phyloP scores from a whole-genome alignment of 37 sponge, comb jelly and placozoan species.

The Beroe ovata region DNA sequence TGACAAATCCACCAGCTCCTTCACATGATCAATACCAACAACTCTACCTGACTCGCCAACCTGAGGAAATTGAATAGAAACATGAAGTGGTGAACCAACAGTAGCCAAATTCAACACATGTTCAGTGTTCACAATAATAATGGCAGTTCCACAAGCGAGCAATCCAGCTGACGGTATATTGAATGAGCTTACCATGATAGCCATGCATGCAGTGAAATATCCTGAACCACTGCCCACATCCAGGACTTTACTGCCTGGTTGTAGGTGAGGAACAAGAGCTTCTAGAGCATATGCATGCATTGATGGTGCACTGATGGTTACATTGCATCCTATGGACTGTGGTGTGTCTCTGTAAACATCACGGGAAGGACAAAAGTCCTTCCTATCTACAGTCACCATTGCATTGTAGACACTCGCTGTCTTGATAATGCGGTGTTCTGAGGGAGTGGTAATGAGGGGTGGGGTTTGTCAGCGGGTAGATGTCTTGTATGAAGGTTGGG shows the following conservation, averaged over 20 bases:
- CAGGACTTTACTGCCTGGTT: slow-evolving; percentile 73
- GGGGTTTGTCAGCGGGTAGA: too few relatives aligned
- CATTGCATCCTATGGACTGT: slow-evolving; percentile 89
- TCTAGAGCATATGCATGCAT: slow-evolving; percentile 98
- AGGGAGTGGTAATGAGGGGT: too few relatives aligned
- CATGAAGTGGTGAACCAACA: too few relatives aligned
- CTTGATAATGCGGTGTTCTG: slow-evolving; percentile 75
- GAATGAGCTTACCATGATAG: slow-evolving; percentile 83
- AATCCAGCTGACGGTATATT: too few relatives aligned
- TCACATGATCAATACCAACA: slow-evolving; percentile 95
- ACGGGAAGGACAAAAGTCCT: slow-evolving; percentile 71
- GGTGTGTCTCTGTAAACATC: slow-evolving; percentile 90
- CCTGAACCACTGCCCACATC: slow-evolving; percentile 97
- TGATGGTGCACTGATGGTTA: slow-evolving; percentile 97
- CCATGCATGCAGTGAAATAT: slow-evolving; percentile 92
- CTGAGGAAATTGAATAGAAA: too few relatives aligned
- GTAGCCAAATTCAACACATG: too few relatives aligned
- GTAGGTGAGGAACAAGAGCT: slow-evolving; percentile 77
- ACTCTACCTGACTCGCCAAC: slow-evolving; percentile 85
- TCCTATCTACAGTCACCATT: slow-evolving; percentile 82
- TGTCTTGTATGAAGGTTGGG: neutral
- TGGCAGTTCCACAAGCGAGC: too few relatives aligned
- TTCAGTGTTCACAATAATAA: too few relatives aligned
- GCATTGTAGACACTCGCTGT: slow-evolving; percentile 75
- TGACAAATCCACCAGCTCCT: slow-evolving; percentile 80